Base-by-base conservation (phyloP, 2,888 invertebrate genomes). In the Ochropleura leucogaster region DNA sequence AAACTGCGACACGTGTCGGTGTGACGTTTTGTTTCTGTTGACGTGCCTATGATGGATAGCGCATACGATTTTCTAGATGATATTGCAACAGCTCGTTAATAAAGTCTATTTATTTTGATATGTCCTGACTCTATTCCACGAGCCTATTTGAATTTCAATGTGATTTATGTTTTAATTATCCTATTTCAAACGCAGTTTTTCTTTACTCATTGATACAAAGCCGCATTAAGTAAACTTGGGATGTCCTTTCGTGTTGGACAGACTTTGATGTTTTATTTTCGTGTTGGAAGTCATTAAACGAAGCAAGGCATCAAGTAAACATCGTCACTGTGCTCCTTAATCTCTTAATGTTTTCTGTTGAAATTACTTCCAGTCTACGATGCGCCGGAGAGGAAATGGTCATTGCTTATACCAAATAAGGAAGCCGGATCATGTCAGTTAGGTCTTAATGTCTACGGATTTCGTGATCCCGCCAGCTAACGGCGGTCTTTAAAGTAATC, bases 1-100 rank as follows among this genome's bases (percentile, higher is more conserved):
- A 87, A 88, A 88, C 90, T 88, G 88, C 89, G 92, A 92, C 92
- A 92, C 90, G 91, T 93, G 92, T 92, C 91, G 87, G 80, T 80
- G 74, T 85, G 89, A 88, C 89, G 89, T 92, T 92, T 91, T 91
- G 91, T 90, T 92, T 90, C 87, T 89, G 90, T 77, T 88, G 89
- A 87, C 90, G 88, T 86, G 82, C 70, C 82, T 71, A 86, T 93
- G 93, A 93, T 93, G 88, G 90, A 93, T 90, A 85, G 88, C 83
- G 72, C 74, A 71, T 79, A 74, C 86, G 89, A 89, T 90, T 88
- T 89, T 83, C 83, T 79, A 83, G 78, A 86, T 85, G 85, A 85
- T 59, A 84, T 70, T 79, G 76, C 72, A 78, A 77, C 72, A 74
- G 64, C 77, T 79, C 76, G 70, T 77, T 77, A 71, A 73, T 82